phyloP scores from a whole-genome alignment of 1,140 invertebrate genomes.

The Bombus confusus region DNA sequence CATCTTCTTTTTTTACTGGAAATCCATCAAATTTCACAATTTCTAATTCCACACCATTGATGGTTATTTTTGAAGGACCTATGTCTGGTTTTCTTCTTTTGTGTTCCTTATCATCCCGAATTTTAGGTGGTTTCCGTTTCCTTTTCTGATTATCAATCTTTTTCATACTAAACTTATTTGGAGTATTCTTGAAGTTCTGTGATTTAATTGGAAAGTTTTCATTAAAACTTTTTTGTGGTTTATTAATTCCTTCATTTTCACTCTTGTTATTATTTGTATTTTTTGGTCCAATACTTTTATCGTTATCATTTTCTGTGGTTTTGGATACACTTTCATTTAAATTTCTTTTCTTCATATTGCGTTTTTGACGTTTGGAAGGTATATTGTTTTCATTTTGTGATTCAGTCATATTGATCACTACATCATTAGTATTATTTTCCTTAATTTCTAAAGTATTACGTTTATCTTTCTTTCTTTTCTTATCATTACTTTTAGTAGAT shows the following conservation, averaged over 20 bases:
- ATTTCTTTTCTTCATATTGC: slow-evolving; percentile 62
- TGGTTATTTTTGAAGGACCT: slow-evolving; percentile 81
- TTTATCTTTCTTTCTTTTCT: slow-evolving; percentile 44
- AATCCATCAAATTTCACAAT: slow-evolving; percentile 87
- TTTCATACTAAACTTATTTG: slow-evolving; percentile 34
- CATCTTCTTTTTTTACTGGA: slow-evolving; percentile 88
- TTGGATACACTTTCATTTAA: slow-evolving; percentile 1
- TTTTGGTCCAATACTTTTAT: slow-evolving; percentile 43
- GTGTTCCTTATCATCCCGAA: slow-evolving; percentile 76
- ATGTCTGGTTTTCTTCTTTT: slow-evolving; percentile 82
- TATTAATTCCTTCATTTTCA: slow-evolving; percentile 26
- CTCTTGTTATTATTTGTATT: slow-evolving; percentile 49
- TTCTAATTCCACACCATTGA: slow-evolving; percentile 86
- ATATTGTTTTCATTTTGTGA: slow-evolving; percentile 37
- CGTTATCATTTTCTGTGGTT: background rate
- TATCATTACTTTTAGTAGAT: background rate
- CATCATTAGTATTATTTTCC: slow-evolving; percentile 59
- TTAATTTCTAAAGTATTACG: slow-evolving; percentile 51
- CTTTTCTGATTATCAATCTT: background rate
- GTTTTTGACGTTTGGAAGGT: slow-evolving; percentile 75
- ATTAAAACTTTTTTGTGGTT: slow-evolving; percentile 26
- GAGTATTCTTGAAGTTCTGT: background rate
- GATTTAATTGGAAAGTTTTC: background rate
- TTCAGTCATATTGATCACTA: slow-evolving; percentile 17
- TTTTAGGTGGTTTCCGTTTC: slow-evolving; percentile 69